Conservation (phyloP, 1,140 invertebrate genomes). For the Halotydeus destructor region DNA sequence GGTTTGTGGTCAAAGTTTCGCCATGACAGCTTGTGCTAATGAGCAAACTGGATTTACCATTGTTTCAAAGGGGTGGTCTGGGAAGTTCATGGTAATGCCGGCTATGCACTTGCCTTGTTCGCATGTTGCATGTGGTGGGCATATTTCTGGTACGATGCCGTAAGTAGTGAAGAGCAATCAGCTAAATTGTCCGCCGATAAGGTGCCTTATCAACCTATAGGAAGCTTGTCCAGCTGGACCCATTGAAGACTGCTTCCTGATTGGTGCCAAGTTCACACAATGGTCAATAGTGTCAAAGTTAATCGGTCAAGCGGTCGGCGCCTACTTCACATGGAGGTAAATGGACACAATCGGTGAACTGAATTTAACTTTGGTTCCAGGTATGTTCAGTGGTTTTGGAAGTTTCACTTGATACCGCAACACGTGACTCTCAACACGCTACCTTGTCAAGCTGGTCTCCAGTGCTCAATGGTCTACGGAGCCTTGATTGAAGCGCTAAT, state of each 20-base stretch:
- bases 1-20: constrained; percentile 12
- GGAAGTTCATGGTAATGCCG: constrained; percentile 17
- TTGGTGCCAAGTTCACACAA: constrained; percentile 7
- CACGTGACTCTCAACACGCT: constrained; percentile 13
- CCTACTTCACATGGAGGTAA: constrained; percentile 12
- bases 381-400: constrained; percentile 16
- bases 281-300: constrained; percentile 11
- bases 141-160: constrained; percentile 15
- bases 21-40: neutral
- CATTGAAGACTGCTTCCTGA: constrained; percentile 15
- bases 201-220: no score
- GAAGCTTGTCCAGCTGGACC: constrained; percentile 17
- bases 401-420: constrained; percentile 14
- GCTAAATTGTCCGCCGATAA: no score
- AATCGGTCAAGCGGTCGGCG: constrained; percentile 15
- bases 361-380: constrained; percentile 7
- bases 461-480: constrained; percentile 13
- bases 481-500: constrained; percentile 17
- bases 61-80: constrained; percentile 17
- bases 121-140: constrained; percentile 17
- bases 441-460: constrained; percentile 15
- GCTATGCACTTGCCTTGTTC: constrained; percentile 11
- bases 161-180: no score
- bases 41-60: no score
- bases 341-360: neutral